Evolutionary conservation across 2,113 vertebrate species (phyloP).

Genomic region (Anser cygnoides): DNA sequence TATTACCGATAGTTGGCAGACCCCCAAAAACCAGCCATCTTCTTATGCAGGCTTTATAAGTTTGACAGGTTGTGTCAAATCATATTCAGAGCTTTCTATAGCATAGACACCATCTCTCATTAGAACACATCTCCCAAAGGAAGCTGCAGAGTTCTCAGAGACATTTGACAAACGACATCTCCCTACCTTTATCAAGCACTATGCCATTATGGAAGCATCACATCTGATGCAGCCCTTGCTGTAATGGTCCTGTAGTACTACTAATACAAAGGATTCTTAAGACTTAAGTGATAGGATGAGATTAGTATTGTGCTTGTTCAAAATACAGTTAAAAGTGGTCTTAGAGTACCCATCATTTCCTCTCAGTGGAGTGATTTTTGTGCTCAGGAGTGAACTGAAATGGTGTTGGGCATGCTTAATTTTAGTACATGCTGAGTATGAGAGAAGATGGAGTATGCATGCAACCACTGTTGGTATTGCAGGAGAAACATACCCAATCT

Average conservation of each 20-base stretch:
- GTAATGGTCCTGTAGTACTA: background rate
- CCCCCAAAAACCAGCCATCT: background rate
- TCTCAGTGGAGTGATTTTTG: background rate
- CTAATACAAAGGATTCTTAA: background rate
- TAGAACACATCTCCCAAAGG: background rate
- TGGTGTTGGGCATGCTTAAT: background rate
- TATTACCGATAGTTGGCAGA: background rate
- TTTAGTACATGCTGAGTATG: background rate
- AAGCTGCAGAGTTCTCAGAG: background rate
- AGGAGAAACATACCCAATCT: slow-evolving; percentile 1
- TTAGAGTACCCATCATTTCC: background rate
- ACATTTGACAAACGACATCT: background rate
- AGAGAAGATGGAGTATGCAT: background rate
- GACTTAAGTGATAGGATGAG: background rate
- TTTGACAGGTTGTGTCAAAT: background rate
- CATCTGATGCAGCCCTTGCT: background rate
- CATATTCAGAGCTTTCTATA: background rate
- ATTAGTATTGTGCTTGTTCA: background rate
- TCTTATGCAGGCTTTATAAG: background rate
- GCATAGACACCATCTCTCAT: background rate
- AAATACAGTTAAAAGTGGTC: background rate
- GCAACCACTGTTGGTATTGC: background rate
- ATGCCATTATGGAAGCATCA: background rate
- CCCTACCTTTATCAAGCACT: background rate
- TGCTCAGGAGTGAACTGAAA: background rate